Conservation (phyloP, 2,888 invertebrate species). For the Tricholauxania praeusta region DNA sequence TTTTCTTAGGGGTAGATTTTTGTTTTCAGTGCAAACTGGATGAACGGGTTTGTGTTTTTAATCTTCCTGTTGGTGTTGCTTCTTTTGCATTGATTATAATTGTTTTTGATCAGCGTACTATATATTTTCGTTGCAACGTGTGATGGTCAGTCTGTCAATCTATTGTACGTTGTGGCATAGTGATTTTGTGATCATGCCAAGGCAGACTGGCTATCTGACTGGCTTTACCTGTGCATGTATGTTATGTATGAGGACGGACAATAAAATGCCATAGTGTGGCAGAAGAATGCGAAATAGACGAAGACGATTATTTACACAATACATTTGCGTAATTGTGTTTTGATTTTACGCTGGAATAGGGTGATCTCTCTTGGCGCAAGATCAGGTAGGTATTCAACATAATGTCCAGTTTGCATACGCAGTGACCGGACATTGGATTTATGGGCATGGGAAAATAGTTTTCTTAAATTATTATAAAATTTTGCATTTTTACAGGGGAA, state of each 20-base stretch:
- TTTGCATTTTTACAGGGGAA: neutral
- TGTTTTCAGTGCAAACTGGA: slow-evolving; percentile 16
- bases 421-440: slow-evolving; percentile 31
- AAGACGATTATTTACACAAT: slow-evolving; percentile 56
- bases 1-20: slow-evolving; percentile 23
- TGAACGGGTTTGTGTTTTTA: slow-evolving; percentile 22
- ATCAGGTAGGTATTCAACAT: slow-evolving; percentile 12
- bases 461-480: neutral
- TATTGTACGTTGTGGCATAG: neutral
- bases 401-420: slow-evolving; percentile 31
- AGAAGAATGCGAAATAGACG: slow-evolving; percentile 16
- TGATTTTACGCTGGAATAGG: slow-evolving; percentile 45
- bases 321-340: slow-evolving; percentile 65
- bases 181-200: neutral
- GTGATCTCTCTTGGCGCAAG: slow-evolving; percentile 25
- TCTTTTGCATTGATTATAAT: slow-evolving; percentile 6
- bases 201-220: neutral
- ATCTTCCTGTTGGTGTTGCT: neutral
- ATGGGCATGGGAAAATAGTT: slow-evolving; percentile 37
- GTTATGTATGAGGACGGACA: too few relatives aligned
- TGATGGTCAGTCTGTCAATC: slow-evolving; percentile 31
- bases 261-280: too few relatives aligned
- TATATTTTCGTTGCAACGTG: slow-evolving; percentile 15
- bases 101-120: slow-evolving; percentile 7
- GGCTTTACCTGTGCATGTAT: neutral